Evolutionary conservation across 2,113 vertebrate genomes (phyloP).

Genomic region (Apteryx owenii): DNA sequence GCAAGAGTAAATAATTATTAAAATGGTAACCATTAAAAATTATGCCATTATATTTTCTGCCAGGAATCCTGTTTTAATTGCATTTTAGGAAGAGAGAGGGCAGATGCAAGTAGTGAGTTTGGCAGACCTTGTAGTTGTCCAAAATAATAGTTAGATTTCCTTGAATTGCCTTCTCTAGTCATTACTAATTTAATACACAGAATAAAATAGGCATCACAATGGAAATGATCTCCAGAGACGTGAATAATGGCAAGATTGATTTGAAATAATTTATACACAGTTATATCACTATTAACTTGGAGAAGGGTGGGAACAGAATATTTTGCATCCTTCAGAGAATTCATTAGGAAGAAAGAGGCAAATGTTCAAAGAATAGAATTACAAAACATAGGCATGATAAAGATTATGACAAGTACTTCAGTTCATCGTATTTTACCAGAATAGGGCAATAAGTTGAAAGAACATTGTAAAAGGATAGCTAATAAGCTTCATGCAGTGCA

Average conservation of each 20-base stretch:
- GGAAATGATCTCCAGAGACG: slow-evolving; percentile 1
- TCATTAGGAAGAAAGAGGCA: background rate
- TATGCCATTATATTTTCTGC: background rate
- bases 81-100: background rate
- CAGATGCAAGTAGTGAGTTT: background rate
- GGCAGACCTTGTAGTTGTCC: background rate
- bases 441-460: background rate
- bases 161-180: slow-evolving; percentile 6
- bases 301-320: background rate
- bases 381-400: background rate
- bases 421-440: background rate
- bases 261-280: background rate
- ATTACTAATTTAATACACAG: background rate
- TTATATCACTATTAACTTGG: background rate
- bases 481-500: background rate
- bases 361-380: background rate
- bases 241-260: background rate
- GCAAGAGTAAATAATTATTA: background rate
- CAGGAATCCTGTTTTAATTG: slow-evolving; percentile 9
- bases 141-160: slow-evolving; percentile 30
- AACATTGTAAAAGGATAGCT: background rate
- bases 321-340: background rate
- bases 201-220: background rate
- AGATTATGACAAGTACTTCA: background rate
- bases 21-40: slow-evolving; percentile 2